Percentiles rank a stretch among this genome's conserved stretches.
These are phyloP conservation scores for Acanthacorydalis orientalis DNA, from an alignment of 2,888 invertebrate species.

Conservation along the genomic window DNA sequence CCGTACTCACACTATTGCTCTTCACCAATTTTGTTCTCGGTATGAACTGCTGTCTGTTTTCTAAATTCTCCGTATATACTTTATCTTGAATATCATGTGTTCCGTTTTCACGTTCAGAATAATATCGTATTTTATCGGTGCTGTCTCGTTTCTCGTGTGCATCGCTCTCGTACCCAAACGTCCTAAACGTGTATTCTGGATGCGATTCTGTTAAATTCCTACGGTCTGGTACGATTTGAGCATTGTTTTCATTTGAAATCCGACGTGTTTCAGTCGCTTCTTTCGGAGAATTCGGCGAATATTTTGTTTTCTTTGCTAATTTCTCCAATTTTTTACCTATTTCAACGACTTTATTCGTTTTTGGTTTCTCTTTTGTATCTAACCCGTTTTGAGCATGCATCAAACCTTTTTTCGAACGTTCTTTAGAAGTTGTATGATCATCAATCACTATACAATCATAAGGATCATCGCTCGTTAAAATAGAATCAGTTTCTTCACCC, in stretches of 20 bases:
- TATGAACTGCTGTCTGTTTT: slow-evolving; percentile 32
- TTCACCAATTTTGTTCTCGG: slow-evolving; percentile 56
- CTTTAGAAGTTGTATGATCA: slow-evolving; percentile 38
- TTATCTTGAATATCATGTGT: slow-evolving; percentile 16
- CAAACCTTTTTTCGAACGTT: slow-evolving; percentile 12
- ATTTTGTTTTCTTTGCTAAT: slow-evolving; percentile 25
- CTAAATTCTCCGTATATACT: slow-evolving; percentile 33
- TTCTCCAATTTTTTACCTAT: slow-evolving; percentile 27
- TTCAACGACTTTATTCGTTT: slow-evolving; percentile 25
- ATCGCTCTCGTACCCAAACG: slow-evolving; percentile 20
- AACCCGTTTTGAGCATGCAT: not conserved
- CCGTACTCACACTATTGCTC: slow-evolving; percentile 26
- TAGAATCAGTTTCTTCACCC: slow-evolving; percentile 48
- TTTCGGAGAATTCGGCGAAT: slow-evolving; percentile 17
- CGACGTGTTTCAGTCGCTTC: slow-evolving; percentile 13
- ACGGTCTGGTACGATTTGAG: slow-evolving; percentile 6
- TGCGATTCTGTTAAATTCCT: slow-evolving; percentile 6
- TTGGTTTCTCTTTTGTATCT: not conserved
- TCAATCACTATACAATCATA: slow-evolving; percentile 73
- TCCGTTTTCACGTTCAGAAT: slow-evolving; percentile 12
- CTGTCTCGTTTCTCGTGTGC: slow-evolving; percentile 19
- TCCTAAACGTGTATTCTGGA: slow-evolving; percentile 17
- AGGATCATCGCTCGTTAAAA: slow-evolving; percentile 53
- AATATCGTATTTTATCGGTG: slow-evolving; percentile 12
- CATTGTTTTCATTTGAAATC: slow-evolving; percentile 8